Evolutionary conservation across 2,888 invertebrate species (phyloP).

Genomic region (Physocephala rufipes): DNA sequence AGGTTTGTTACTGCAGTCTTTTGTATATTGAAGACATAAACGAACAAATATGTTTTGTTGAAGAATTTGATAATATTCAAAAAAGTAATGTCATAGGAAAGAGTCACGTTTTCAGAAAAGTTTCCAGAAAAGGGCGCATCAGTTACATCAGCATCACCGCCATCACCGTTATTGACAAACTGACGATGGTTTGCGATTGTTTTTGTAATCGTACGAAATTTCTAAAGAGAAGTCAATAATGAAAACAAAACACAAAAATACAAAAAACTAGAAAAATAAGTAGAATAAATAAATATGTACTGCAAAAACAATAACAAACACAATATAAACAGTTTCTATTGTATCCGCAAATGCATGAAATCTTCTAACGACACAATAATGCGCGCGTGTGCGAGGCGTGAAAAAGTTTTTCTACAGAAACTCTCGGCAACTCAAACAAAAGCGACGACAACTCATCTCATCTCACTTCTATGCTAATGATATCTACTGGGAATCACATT

Average conservation of each 20-base stretch:
- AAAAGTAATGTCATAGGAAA: not conserved
- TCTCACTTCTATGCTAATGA: constrained; percentile 35
- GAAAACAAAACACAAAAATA: not conserved
- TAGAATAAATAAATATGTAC: not conserved
- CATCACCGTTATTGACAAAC: not conserved
- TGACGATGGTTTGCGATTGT: not conserved
- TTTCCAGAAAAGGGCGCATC: not conserved
- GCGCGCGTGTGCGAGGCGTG: constrained; percentile 29
- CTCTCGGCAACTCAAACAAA: not conserved
- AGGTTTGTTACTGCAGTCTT: constrained; percentile 21
- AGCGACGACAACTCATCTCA: not conserved
- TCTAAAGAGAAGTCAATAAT: constrained; percentile 17
- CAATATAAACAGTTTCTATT: constrained; percentile 38
- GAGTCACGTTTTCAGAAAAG: not conserved
- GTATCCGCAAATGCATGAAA: not conserved
- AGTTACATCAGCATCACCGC: no score
- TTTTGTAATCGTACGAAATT: constrained; percentile 8
- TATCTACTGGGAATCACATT: constrained; percentile 29
- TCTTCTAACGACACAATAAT: constrained; percentile 7
- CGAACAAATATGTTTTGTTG: no score
- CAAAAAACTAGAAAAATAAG: not conserved
- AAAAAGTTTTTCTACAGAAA: constrained; percentile 29
- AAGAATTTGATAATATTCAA: not conserved
- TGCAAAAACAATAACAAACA: constrained; percentile 31
- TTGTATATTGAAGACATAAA: constrained; percentile 12